These are phyloP conservation scores for Hippasteria phrygiana DNA, from an alignment of 53 echinoderm and acorn worm species.

Conservation along the genomic window DNA sequence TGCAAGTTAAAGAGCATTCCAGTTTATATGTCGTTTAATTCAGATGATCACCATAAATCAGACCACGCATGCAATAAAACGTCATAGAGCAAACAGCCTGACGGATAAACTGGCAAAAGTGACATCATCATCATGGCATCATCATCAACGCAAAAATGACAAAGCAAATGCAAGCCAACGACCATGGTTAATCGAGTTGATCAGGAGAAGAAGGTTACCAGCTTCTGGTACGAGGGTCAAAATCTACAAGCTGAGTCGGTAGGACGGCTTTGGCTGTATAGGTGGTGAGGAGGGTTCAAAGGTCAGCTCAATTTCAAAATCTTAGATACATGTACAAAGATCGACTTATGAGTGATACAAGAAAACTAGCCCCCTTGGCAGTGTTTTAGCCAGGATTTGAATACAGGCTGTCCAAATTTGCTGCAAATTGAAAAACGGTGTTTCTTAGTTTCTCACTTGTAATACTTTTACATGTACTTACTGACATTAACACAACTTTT, in stretches of 20 bases:
- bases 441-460: too few species aligned
- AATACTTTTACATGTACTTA: too few species aligned
- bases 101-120: conserved; percentile 8
- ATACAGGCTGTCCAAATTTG: too few species aligned
- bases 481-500: too few species aligned
- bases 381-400: too few species aligned
- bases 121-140: conserved; percentile 1
- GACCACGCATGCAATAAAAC: too few species aligned
- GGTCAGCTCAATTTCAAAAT: conserved; percentile 6
- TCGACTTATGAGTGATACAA: too few species aligned
- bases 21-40: too few species aligned
- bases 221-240: conserved; percentile 49
- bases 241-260: conserved; percentile 17
- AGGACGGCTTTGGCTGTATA: conserved; percentile 30
- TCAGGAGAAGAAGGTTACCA: conserved; percentile 33
- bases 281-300: conserved; percentile 30
- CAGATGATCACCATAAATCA: too few species aligned
- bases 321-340: background rate
- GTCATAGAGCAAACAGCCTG: background rate
- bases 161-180: background rate
- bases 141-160: conserved; percentile 14
- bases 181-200: background rate
- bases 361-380: too few species aligned
- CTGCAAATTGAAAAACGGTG: too few species aligned
- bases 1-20: too few species aligned